A percentile compares a stretch with the other conserved stretches of the same genome.
phyloP scores from a whole-genome alignment of 2,113 vertebrate species.

The Eleginops maclovinus region DNA sequence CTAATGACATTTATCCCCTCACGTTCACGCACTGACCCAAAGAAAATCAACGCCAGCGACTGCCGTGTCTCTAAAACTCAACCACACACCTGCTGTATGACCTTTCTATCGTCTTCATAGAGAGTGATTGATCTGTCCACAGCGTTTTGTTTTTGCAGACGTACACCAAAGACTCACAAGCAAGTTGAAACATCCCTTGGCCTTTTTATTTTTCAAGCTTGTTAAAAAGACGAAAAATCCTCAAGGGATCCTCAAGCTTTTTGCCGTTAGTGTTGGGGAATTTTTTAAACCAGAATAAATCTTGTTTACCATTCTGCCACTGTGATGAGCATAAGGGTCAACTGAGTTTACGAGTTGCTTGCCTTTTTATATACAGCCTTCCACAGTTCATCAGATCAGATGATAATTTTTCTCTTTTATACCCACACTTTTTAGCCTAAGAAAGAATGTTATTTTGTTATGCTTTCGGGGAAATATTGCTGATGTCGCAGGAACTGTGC shows the following conservation, averaged over 20 bases:
- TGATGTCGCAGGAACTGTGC: neutral
- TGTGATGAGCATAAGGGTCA: neutral
- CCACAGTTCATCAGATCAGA: neutral
- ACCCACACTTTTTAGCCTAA: neutral
- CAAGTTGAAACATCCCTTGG: neutral
- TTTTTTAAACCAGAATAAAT: neutral
- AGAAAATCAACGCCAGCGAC: constrained; percentile 36
- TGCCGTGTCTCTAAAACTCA: constrained; percentile 19
- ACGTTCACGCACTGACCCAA: constrained; percentile 14
- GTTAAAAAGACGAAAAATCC: neutral
- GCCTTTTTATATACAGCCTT: neutral
- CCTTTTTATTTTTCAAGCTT: neutral
- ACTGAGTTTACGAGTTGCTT: neutral
- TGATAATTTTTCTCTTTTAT: neutral
- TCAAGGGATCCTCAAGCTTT: neutral
- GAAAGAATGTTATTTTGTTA: neutral
- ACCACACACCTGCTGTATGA: constrained; percentile 49
- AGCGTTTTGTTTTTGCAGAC: constrained; percentile 9
- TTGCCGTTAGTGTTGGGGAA: neutral
- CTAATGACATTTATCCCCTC: constrained; percentile 39
- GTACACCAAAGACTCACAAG: neutral
- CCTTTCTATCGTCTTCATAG: constrained; percentile 26
- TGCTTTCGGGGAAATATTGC: neutral
- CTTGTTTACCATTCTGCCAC: neutral
- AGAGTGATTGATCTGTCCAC: constrained; percentile 22